These are phyloP conservation scores for Scaptomyza pallida DNA, from an alignment of 1,140 invertebrate species.

Conservation along the genomic window DNA sequence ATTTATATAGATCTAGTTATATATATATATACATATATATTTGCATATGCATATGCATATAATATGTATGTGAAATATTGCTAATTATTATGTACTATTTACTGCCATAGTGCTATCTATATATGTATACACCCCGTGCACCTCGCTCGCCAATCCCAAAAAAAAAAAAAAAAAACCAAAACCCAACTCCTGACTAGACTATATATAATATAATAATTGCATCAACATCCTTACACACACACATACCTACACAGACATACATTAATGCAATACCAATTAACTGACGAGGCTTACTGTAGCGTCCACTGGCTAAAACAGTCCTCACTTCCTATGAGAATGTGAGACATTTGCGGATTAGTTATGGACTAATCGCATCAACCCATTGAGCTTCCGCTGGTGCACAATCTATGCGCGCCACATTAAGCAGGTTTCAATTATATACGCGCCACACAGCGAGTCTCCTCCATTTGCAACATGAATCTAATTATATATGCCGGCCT, in stretches of 20 bases:
- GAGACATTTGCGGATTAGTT: not conserved
- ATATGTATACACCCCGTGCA: slow-evolving; percentile 53
- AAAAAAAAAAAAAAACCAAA: too few relatives aligned
- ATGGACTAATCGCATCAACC: not conserved
- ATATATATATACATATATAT: slow-evolving; percentile 56
- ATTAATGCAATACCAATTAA: slow-evolving; percentile 21
- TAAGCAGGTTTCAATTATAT: slow-evolving; percentile 47
- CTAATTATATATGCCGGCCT: slow-evolving; percentile 18
- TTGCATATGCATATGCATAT: slow-evolving; percentile 37
- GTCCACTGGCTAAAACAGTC: slow-evolving; percentile 22
- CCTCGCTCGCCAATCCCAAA: slow-evolving; percentile 52
- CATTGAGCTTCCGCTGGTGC: slow-evolving; percentile 26
- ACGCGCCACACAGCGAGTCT: not conserved
- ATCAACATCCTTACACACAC: slow-evolving; percentile 22
- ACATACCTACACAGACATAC: slow-evolving; percentile 14
- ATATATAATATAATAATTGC: slow-evolving; percentile 34
- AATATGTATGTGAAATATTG: slow-evolving; percentile 63
- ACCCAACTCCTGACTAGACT: slow-evolving; percentile 41
- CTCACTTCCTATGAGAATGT: slow-evolving; percentile 26
- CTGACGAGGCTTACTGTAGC: slow-evolving; percentile 43
- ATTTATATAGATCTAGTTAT: slow-evolving; percentile 67
- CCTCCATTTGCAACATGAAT: slow-evolving; percentile 11
- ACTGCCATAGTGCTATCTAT: slow-evolving; percentile 71
- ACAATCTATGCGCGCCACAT: slow-evolving; percentile 6
- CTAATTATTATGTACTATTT: slow-evolving; percentile 78